Base-by-base conservation (phyloP, 2,113 vertebrate species). In the Coryphaenoides rupestris region DNA sequence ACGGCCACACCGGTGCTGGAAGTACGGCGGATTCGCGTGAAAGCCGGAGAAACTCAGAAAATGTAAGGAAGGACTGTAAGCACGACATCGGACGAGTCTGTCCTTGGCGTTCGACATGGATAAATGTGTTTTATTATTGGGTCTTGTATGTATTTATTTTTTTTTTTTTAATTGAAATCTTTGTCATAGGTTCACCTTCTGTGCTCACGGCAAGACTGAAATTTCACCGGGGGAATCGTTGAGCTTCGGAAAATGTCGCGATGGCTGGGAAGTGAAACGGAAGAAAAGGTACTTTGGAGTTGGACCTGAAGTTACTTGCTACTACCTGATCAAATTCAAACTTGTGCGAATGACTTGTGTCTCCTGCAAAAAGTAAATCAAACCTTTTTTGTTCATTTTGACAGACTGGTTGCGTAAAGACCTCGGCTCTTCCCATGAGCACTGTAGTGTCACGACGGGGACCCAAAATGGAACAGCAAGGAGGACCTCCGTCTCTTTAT, bases 21-120 rank as follows among this genome's bases (percentile, higher is more conserved):
- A 19, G 79, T 99, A 65, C 86, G 95, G 0, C 89, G 95, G 4
- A 94, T 99, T 70, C 92, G 96, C 0, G 89, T 99, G 62, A 99
- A 98, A 75, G 92, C 93, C 7, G 97, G 97, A 49, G 97, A 99
- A 62, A 96, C 94, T 0, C 97, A 99, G 19, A 89, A 82, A 63
- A 98, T 94, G 97, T 99, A 82, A 92, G 93, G 66, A 1, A 3
- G 17, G 3, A 4, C 0, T 10, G 1, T 10, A 40, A 40, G 13
- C 33, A 40, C 13, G 9, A 40, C 33, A 40, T 40, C 13, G 12
- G 33, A 1, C 1, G 5, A 40, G 7, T 40, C 9, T 7, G 33
- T 40, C 33, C 33, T 40, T 40, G 4, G 33, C 33, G 33, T 40
- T 40, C 10, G 33, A 40, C 13, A 40, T 40, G 33, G 9, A 9